Conservation (phyloP, 2,888 invertebrate species). For the Leptura quadrifasciata region DNA sequence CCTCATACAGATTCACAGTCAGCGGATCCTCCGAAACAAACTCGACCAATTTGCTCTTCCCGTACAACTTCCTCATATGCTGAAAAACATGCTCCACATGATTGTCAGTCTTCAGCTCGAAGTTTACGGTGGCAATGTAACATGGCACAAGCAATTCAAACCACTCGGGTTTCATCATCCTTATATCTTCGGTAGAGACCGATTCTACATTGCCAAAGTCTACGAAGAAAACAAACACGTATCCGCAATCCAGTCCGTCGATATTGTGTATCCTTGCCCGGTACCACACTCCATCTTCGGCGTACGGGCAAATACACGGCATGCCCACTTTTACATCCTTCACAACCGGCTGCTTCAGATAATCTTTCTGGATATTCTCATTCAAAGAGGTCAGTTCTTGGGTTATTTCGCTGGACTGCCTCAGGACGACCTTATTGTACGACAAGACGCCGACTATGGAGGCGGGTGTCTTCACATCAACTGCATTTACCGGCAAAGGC, state of each 20-base stretch:
- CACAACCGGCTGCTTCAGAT: slow-evolving; percentile 72
- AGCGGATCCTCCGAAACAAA: slow-evolving; percentile 61
- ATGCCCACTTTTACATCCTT: slow-evolving; percentile 73
- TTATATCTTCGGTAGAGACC: slow-evolving; percentile 73
- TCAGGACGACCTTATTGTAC: slow-evolving; percentile 64
- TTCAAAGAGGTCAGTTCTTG: slow-evolving; percentile 75
- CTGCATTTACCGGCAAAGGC: slow-evolving; percentile 30
- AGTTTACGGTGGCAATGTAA: slow-evolving; percentile 74
- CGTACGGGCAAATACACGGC: slow-evolving; percentile 80
- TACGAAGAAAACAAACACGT: slow-evolving; percentile 81
- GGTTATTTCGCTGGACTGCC: slow-evolving; percentile 38
- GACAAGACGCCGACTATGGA: slow-evolving; percentile 68
- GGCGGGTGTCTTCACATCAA: slow-evolving; percentile 63
- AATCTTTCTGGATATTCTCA: slow-evolving; percentile 74
- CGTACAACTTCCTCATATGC: slow-evolving; percentile 57
- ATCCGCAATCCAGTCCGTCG: slow-evolving; percentile 68
- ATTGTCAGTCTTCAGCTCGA: slow-evolving; percentile 54
- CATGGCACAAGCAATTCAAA: slow-evolving; percentile 75
- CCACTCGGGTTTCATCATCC: slow-evolving; percentile 75
- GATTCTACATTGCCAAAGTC: slow-evolving; percentile 84
- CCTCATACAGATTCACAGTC: slow-evolving; percentile 62
- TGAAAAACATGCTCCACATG: slow-evolving; percentile 52
- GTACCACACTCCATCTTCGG: slow-evolving; percentile 82
- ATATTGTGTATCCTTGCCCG: slow-evolving; percentile 79
- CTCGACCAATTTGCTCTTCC: slow-evolving; percentile 56